These are phyloP conservation scores for Sminthurides aquaticus DNA, from an alignment of 2,888 invertebrate species.

Conservation along the genomic window DNA sequence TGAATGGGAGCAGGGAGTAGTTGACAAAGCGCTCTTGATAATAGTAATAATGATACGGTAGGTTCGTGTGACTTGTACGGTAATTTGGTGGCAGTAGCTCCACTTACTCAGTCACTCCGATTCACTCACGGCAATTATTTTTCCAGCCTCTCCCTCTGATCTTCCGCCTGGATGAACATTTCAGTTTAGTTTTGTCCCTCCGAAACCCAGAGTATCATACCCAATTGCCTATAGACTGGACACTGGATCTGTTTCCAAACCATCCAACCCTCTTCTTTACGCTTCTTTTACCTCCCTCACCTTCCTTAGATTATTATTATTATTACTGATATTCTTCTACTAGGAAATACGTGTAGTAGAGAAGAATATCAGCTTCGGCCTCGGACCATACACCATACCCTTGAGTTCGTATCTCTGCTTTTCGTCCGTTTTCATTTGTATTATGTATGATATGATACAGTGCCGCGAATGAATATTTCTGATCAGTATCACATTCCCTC, in stretches of 20 bases:
- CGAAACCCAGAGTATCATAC: neutral
- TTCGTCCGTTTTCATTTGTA: too few relatives aligned
- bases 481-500: too few relatives aligned
- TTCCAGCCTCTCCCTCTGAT: conserved; percentile 11
- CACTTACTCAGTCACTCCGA: conserved; percentile 1
- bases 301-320: neutral
- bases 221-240: conserved; percentile 1
- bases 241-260: neutral
- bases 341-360: too few relatives aligned
- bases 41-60: conserved; percentile 18
- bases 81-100: conserved; percentile 15
- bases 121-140: conserved; percentile 8
- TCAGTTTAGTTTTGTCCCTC: conserved; percentile 1
- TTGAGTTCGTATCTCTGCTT: too few relatives aligned
- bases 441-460: too few relatives aligned
- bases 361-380: too few relatives aligned
- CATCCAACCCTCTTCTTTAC: neutral
- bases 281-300: neutral
- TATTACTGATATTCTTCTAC: too few relatives aligned
- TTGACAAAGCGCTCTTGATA: conserved; percentile 17
- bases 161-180: conserved; percentile 18
- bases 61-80: conserved; percentile 14
- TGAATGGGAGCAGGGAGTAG: too few relatives aligned
- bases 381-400: too few relatives aligned
- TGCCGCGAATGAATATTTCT: too few relatives aligned